A percentile compares a stretch with the other conserved stretches of the same genome.
Evolutionary conservation across 2,113 vertebrate species (phyloP).

Genomic region (Candoia aspera): DNA sequence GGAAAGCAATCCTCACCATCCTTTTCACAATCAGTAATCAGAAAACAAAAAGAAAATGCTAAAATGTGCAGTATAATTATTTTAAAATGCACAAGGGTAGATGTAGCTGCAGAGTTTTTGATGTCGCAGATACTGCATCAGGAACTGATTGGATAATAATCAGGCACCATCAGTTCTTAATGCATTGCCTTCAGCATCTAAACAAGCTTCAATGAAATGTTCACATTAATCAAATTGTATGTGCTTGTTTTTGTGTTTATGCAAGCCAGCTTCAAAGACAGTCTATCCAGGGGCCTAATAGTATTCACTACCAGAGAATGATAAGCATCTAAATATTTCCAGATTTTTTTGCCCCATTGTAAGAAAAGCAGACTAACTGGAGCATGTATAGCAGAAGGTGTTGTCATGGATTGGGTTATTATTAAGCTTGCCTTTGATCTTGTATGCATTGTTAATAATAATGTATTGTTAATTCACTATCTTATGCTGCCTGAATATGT

Average conservation of each 20-base stretch:
- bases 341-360: background rate
- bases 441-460: background rate
- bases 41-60: slow-evolving; percentile 9
- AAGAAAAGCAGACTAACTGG: background rate
- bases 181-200: slow-evolving; percentile 99
- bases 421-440: background rate
- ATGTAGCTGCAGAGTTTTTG: slow-evolving; percentile 77
- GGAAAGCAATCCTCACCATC: background rate
- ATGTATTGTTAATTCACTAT: background rate
- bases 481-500: background rate
- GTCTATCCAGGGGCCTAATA: background rate
- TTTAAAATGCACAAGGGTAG: background rate
- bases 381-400: background rate
- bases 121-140: slow-evolving; percentile 99
- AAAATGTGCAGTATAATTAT: background rate
- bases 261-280: background rate
- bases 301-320: background rate
- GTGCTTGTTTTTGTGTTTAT: background rate
- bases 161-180: slow-evolving; percentile 90
- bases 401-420: background rate
- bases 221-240: background rate
- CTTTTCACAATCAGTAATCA: background rate
- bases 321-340: background rate
- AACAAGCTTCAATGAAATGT: slow-evolving; percentile 76
- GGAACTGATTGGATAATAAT: slow-evolving; percentile 97